Conservation (phyloP, 2,888 invertebrate species). For the Fragum fragum region DNA sequence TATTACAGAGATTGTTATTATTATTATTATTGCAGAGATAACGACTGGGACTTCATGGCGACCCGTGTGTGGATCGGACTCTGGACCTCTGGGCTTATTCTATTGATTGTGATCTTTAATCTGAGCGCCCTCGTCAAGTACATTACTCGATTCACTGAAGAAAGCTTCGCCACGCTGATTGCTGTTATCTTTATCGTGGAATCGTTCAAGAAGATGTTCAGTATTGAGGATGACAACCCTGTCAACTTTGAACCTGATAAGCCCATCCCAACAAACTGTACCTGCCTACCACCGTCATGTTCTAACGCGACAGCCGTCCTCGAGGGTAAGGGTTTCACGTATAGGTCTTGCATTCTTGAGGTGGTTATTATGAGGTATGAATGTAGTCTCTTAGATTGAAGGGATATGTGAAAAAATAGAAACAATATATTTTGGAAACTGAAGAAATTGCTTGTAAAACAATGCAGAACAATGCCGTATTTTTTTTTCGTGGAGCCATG, state of each 20-base stretch:
- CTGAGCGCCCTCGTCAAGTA: constrained; percentile 98
- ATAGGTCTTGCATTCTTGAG: too few relatives aligned
- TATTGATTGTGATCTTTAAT: constrained; percentile 96
- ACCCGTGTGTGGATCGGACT: constrained; percentile 98
- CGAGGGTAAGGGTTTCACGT: not conserved
- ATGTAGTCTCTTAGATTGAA: too few relatives aligned
- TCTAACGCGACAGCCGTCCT: constrained; percentile 5
- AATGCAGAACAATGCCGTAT: too few relatives aligned
- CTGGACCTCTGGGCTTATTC: constrained; percentile 95
- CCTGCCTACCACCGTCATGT: constrained; percentile 61
- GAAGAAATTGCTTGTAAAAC: too few relatives aligned
- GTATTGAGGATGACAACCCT: constrained; percentile 81
- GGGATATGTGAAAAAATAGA: too few relatives aligned
- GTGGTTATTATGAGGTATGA: too few relatives aligned
- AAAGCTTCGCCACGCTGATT: constrained; percentile 98
- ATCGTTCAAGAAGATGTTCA: constrained; percentile 97
- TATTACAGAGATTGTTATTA: too few relatives aligned
- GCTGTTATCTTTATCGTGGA: constrained; percentile 99
- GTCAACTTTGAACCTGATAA: constrained; percentile 69
- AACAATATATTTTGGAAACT: too few relatives aligned
- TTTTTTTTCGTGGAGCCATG: too few relatives aligned
- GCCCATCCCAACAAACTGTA: constrained; percentile 64
- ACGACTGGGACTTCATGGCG: constrained; percentile 96
- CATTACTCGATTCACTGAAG: constrained; percentile 98
- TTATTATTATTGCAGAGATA: too few relatives aligned